phyloP scores from a whole-genome alignment of 2,888 invertebrate species.

The Fabriciana adippe region DNA sequence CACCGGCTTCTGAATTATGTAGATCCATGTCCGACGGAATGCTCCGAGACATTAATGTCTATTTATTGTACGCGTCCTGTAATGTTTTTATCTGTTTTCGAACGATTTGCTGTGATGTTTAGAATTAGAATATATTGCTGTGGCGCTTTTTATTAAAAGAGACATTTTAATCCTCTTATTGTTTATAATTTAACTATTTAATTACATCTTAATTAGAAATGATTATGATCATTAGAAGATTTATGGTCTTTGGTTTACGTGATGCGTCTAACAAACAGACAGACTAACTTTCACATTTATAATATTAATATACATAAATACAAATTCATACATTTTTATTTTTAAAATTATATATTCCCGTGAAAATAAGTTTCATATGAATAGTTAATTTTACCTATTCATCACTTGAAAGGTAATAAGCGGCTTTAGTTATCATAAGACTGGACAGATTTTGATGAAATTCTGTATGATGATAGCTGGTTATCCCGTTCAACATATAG shows the following conservation, averaged over 20 bases:
- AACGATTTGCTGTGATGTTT: constrained; percentile 58
- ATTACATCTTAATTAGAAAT: background rate
- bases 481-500: too few relatives aligned
- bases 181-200: background rate
- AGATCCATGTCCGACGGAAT: constrained; percentile 56
- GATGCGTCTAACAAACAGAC: too few relatives aligned
- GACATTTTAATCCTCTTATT: constrained; percentile 11
- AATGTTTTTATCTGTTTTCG: constrained; percentile 77
- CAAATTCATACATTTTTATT: too few relatives aligned
- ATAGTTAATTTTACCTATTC: too few relatives aligned
- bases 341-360: too few relatives aligned
- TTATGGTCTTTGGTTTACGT: background rate
- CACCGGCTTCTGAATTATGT: constrained; percentile 21
- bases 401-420: too few relatives aligned
- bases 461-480: too few relatives aligned
- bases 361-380: too few relatives aligned
- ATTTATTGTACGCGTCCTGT: constrained; percentile 79
- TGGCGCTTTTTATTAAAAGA: background rate
- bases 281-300: too few relatives aligned
- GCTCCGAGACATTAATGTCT: constrained; percentile 79
- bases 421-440: too few relatives aligned
- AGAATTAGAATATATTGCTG: constrained; percentile 40
- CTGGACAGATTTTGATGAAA: too few relatives aligned
- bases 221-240: background rate
- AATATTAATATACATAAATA: too few relatives aligned